These are phyloP conservation scores for Drosophila imparisetae DNA, from an alignment of 2,888 invertebrate species.

Conservation along the genomic window DNA sequence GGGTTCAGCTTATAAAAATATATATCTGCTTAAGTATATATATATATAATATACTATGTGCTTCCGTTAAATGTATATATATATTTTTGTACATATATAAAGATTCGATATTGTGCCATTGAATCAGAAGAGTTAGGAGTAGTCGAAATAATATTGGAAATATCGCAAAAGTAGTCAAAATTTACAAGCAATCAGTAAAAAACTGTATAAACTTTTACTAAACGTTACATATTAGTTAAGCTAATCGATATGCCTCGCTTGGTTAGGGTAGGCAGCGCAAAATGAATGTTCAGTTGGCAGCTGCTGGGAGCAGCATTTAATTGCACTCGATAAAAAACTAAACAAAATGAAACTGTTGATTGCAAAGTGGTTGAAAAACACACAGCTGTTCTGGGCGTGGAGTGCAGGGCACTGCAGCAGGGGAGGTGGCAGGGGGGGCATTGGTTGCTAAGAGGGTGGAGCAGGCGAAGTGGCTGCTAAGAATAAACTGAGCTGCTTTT, in stretches of 20 bases:
- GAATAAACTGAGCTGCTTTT: slow-evolving; percentile 17
- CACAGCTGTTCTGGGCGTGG: neutral
- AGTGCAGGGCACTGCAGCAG: neutral
- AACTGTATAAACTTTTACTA: rapidly evolving
- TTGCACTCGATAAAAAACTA: slow-evolving; percentile 55
- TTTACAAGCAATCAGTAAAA: neutral
- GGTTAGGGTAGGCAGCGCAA: neutral
- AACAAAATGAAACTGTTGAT: slow-evolving; percentile 49
- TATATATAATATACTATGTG: no score
- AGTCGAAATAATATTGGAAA: neutral
- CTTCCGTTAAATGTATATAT: neutral
- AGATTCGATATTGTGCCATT: no score
- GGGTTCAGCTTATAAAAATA: neutral
- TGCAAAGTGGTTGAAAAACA: slow-evolving; percentile 38
- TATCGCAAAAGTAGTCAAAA: rapidly evolving
- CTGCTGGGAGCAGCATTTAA: slow-evolving; percentile 31
- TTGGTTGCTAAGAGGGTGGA: neutral
- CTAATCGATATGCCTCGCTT: neutral
- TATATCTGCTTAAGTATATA: neutral
- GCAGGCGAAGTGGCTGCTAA: neutral
- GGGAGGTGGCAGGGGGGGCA: neutral
- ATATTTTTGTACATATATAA: neutral
- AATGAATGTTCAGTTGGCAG: slow-evolving; percentile 25
- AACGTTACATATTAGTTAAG: neutral
- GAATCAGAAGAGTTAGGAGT: neutral